Conservation (phyloP, 2,797 vertebrate genomes). For the Distichodus sexfasciatus region DNA sequence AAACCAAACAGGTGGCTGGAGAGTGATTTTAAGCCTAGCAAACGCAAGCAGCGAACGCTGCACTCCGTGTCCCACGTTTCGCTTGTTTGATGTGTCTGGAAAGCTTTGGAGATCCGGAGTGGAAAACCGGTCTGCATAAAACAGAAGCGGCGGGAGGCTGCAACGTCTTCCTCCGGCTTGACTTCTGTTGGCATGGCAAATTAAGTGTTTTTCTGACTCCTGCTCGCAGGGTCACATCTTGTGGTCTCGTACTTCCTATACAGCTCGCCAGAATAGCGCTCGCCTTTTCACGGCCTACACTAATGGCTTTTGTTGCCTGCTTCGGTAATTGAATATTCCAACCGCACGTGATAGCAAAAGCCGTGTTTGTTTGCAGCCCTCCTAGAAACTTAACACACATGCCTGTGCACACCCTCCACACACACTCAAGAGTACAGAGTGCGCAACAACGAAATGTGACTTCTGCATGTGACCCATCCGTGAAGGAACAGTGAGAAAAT, state of each 20-base stretch:
- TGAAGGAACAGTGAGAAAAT: too few relatives aligned
- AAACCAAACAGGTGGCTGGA: constrained; percentile 3
- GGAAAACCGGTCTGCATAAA: not conserved
- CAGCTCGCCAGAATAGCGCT: constrained; percentile 6
- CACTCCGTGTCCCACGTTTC: not conserved
- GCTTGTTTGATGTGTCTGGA: not conserved
- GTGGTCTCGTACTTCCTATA: constrained; percentile 63
- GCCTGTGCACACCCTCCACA: constrained; percentile 7
- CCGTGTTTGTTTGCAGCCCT: constrained; percentile 16
- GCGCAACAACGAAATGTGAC: too few relatives aligned
- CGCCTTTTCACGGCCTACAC: constrained; percentile 19
- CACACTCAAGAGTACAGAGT: too few relatives aligned
- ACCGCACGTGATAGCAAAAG: constrained; percentile 17
- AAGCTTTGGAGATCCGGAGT: not conserved
- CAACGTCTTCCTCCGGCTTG: constrained; percentile 57
- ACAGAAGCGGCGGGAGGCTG: not conserved
- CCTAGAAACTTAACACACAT: not conserved
- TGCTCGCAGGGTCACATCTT: constrained; percentile 60
- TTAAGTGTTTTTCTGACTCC: constrained; percentile 65
- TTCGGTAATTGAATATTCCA: constrained; percentile 43
- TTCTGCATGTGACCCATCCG: too few relatives aligned
- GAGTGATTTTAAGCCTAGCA: constrained; percentile 1
- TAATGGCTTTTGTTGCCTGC: constrained; percentile 30
- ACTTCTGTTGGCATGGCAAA: constrained; percentile 60
- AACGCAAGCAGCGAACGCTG: not conserved